Evolutionary conservation across 2,113 vertebrate genomes (phyloP).

Genomic region (Pomatorhinus ruficollis): DNA sequence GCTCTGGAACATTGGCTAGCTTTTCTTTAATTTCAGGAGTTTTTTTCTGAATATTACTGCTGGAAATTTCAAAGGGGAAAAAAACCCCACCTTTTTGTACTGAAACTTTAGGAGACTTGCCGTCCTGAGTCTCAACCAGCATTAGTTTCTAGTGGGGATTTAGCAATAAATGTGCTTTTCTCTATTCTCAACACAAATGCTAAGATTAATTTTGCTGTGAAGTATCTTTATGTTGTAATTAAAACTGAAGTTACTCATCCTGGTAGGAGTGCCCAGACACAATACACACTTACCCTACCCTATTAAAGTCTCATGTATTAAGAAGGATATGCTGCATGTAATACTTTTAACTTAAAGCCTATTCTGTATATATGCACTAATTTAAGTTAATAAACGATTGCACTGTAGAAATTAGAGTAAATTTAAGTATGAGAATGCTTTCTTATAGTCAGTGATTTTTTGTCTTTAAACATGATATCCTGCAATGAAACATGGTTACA

Average conservation of each 20-base stretch:
- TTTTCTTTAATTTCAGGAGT: background rate
- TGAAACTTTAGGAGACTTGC: background rate
- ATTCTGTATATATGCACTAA: background rate
- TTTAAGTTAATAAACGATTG: background rate
- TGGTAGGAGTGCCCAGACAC: background rate
- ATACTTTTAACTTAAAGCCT: background rate
- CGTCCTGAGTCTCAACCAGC: background rate
- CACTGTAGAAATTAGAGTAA: background rate
- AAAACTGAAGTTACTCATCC: slow-evolving; percentile 1
- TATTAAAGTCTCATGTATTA: background rate
- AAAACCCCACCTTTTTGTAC: background rate
- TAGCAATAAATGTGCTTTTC: background rate
- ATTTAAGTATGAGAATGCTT: too few relatives aligned
- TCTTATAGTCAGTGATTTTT: background rate
- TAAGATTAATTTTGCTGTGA: slow-evolving; percentile 27
- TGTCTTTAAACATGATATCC: background rate
- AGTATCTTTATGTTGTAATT: slow-evolving; percentile 5
- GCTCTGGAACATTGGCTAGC: background rate
- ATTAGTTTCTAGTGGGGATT: background rate
- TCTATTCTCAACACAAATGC: background rate
- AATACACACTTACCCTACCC: background rate
- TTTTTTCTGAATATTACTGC: background rate
- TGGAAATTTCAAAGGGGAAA: background rate
- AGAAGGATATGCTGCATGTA: background rate
- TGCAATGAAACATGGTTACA: background rate